phyloP scores from a whole-genome alignment of 1,140 invertebrate genomes.

The Hyphantria cunea region DNA sequence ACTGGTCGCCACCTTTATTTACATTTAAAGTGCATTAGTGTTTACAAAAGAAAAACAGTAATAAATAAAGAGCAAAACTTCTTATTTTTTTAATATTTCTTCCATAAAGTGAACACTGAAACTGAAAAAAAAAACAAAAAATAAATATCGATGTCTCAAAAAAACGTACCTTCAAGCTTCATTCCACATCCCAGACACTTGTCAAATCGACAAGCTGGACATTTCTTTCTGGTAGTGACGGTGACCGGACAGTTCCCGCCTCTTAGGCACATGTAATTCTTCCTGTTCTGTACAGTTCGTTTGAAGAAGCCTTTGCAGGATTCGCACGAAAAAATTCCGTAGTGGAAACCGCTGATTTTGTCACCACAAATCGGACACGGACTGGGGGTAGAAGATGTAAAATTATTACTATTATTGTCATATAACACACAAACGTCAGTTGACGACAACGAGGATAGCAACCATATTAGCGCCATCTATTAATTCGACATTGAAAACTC shows the following conservation, averaged over 20 bases:
- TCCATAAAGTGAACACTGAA: too few species aligned
- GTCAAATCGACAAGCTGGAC: constrained; percentile 97
- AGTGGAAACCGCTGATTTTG: constrained; percentile 97
- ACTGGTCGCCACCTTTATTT: too few species aligned
- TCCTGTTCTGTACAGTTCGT: constrained; percentile 98
- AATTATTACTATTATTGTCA: not conserved
- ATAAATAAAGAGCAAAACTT: too few species aligned
- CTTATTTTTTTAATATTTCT: too few species aligned
- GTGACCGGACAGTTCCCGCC: constrained; percentile 95
- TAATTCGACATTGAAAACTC: too few species aligned
- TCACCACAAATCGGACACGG: constrained; percentile 97
- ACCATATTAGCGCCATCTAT: too few species aligned
- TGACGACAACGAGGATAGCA: too few species aligned
- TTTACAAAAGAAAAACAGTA: too few species aligned
- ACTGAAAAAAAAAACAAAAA: too few species aligned
- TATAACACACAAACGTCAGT: too few species aligned
- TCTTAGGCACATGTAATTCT: constrained; percentile 96
- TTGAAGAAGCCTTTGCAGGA: constrained; percentile 99
- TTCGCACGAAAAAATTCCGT: constrained; percentile 98
- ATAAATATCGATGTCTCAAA: too few species aligned
- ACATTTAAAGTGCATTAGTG: too few species aligned
- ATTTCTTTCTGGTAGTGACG: constrained; percentile 96
- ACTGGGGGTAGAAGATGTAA: constrained; percentile 82
- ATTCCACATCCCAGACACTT: constrained; percentile 98
- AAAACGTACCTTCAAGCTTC: constrained; percentile 95